phyloP scores from a whole-genome alignment of 2,797 vertebrate species.

The Alouatta caraya region DNA sequence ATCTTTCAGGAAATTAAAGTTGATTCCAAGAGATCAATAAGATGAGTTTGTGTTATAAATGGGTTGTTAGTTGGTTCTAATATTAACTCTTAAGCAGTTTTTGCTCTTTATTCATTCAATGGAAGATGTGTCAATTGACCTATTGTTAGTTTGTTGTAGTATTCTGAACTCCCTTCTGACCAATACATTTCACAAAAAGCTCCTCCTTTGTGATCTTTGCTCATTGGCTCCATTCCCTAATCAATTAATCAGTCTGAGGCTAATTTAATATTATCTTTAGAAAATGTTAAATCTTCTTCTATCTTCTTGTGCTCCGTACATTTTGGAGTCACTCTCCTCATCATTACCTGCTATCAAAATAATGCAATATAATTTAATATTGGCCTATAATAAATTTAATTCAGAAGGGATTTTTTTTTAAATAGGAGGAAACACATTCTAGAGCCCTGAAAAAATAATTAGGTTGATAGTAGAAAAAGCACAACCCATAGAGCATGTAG shows the following conservation, averaged over 20 bases:
- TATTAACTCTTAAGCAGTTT: not conserved
- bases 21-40: not conserved
- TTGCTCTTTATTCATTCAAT: not conserved
- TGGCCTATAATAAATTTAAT: slow-evolving; percentile 37
- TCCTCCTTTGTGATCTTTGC: not conserved
- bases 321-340: not conserved
- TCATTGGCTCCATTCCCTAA: not conserved
- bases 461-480: not conserved
- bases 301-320: not conserved
- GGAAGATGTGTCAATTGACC: not conserved
- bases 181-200: not conserved
- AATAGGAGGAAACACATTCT: not conserved
- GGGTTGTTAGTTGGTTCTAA: not conserved
- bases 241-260: not conserved
- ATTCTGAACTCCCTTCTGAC: slow-evolving; percentile 22
- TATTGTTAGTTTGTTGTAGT: not conserved
- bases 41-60: not conserved
- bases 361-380: slow-evolving; percentile 30
- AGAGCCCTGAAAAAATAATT: slow-evolving; percentile 6
- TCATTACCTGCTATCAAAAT: slow-evolving; percentile 37
- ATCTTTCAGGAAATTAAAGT: not conserved
- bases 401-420: not conserved
- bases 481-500: not conserved
- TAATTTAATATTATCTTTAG: slow-evolving; percentile 42
- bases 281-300: slow-evolving; percentile 35